Percentiles rank a stretch among this genome's conserved stretches.
Evolutionary conservation across 2,888 invertebrate species (phyloP).

Genomic region (Vesta saturnalis): DNA sequence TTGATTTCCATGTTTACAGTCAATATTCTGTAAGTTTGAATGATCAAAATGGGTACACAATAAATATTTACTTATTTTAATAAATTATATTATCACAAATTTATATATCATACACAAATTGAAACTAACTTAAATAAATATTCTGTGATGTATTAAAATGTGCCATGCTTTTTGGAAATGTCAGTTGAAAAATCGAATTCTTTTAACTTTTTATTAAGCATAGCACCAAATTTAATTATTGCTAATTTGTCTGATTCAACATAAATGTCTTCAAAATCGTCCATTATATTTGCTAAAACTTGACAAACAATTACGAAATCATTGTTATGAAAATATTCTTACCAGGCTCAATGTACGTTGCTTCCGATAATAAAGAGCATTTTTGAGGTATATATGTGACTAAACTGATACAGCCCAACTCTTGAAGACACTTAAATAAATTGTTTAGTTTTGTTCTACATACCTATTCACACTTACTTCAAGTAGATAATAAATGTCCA

Average conservation of each 20-base stretch:
- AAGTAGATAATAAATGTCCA: conserved; percentile 69
- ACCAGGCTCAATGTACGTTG: conserved; percentile 57
- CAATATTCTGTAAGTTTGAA: too few species aligned
- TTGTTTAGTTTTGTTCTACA: conserved; percentile 17
- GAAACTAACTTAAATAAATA: neutral
- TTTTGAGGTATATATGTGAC: conserved; percentile 56
- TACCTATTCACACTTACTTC: conserved; percentile 63
- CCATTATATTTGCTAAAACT: conserved; percentile 62
- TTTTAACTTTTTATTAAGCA: conserved; percentile 65
- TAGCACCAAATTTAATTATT: conserved; percentile 64
- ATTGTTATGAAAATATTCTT: conserved; percentile 42
- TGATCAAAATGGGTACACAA: too few species aligned
- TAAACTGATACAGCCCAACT: conserved; percentile 66
- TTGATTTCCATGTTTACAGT: too few species aligned
- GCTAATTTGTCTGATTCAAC: conserved; percentile 65
- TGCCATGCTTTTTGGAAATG: conserved; percentile 44
- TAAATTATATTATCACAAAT: too few species aligned
- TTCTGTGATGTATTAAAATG: conserved; percentile 25
- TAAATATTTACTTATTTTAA: too few species aligned
- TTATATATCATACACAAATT: neutral
- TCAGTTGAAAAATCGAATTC: conserved; percentile 58
- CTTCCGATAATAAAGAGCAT: conserved; percentile 26
- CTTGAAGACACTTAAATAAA: conserved; percentile 65
- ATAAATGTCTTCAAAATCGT: conserved; percentile 63
- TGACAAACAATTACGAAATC: conserved; percentile 45